phyloP scores from a whole-genome alignment of 1,140 invertebrate species.

The Cephus cinctus region DNA sequence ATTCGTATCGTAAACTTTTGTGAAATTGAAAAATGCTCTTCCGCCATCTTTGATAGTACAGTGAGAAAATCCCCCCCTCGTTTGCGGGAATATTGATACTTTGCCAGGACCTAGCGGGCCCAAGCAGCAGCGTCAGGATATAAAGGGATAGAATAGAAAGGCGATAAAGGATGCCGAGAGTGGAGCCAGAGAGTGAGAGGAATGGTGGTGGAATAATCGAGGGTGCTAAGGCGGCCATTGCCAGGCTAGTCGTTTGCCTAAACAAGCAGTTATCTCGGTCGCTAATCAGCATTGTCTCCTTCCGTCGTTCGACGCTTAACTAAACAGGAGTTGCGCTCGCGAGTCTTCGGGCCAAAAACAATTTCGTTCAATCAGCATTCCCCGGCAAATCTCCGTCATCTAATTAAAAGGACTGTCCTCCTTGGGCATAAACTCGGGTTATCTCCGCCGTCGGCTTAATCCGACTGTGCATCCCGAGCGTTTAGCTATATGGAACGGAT shows the following conservation, averaged over 20 bases:
- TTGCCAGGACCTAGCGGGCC: background rate
- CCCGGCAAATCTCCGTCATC: constrained; percentile 49
- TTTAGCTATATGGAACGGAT: constrained; percentile 19
- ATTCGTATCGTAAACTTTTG: constrained; percentile 50
- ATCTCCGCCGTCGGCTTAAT: constrained; percentile 39
- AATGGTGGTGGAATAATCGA: too few relatives aligned
- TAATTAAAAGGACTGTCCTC: constrained; percentile 56
- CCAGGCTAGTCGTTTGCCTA: constrained; percentile 34
- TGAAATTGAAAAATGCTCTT: constrained; percentile 53
- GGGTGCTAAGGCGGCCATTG: too few relatives aligned
- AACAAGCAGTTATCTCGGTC: constrained; percentile 38
- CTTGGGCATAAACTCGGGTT: constrained; percentile 49
- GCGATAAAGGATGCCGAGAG: background rate
- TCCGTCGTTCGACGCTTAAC: constrained; percentile 13
- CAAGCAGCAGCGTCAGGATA: background rate
- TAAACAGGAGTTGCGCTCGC: constrained; percentile 16
- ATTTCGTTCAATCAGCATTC: constrained; percentile 59
- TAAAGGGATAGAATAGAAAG: background rate
- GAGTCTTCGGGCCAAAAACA: constrained; percentile 47
- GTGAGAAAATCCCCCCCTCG: background rate
- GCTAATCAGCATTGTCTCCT: constrained; percentile 53
- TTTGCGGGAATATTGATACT: too few relatives aligned
- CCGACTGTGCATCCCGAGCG: constrained; percentile 33
- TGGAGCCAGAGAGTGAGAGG: background rate
- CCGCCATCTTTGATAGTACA: too few relatives aligned